A percentile compares a stretch with the other conserved stretches of the same genome.
Evolutionary conservation across 2,113 vertebrate genomes (phyloP).

Genomic region (Panthera uncia): DNA sequence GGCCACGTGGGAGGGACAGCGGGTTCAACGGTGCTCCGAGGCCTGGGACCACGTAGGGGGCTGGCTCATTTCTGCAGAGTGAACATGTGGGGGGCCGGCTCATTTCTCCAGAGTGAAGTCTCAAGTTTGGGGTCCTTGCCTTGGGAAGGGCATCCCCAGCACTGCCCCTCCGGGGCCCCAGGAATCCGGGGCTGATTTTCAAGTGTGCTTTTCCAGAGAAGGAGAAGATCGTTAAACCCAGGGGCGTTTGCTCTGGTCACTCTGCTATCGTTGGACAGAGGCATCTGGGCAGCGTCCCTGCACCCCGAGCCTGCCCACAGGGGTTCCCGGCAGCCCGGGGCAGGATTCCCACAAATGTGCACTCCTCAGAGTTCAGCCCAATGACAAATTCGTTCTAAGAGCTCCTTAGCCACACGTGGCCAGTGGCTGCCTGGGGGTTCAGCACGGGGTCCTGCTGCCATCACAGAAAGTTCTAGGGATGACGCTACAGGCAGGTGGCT

Average conservation of each 20-base stretch:
- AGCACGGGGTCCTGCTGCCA: no score
- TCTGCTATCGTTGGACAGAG: background rate
- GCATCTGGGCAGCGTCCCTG: accelerated
- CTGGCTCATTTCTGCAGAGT: no score
- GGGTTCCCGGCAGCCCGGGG: background rate
- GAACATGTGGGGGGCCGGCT: no score
- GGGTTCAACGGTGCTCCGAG: no score
- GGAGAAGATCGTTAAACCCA: background rate
- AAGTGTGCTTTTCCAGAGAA: background rate
- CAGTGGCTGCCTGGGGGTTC: background rate
- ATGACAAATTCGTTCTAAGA: background rate
- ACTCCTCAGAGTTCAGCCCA: background rate
- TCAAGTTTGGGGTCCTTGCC: background rate
- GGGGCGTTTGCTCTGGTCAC: background rate
- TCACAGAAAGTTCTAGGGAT: background rate
- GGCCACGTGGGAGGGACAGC: no score
- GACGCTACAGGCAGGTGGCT: background rate
- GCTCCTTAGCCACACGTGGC: background rate
- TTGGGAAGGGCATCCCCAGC: accelerated
- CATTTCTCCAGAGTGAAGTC: no score
- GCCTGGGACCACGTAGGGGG: no score
- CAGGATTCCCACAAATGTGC: no score
- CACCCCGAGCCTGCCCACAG: background rate
- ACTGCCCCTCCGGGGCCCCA: accelerated
- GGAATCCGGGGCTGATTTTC: background rate